These are phyloP conservation scores for Girardia tigrina DNA, from an alignment of 2,888 invertebrate species.

Conservation along the genomic window DNA sequence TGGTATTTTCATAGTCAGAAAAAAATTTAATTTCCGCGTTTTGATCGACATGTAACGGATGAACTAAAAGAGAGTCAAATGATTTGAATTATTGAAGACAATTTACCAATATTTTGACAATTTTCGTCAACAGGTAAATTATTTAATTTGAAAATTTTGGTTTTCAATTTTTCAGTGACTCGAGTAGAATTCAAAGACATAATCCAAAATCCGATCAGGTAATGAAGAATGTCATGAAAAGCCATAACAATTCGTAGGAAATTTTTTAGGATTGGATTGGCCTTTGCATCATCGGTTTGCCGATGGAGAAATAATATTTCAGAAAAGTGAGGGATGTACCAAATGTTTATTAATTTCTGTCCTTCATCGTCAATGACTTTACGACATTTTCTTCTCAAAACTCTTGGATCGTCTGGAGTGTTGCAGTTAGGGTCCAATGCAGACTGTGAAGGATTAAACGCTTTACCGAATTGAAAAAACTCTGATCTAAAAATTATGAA, in stretches of 20 bases:
- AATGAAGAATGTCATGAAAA: slow-evolving; percentile 48
- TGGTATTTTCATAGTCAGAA: background rate
- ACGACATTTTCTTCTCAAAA: slow-evolving; percentile 43
- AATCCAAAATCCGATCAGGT: slow-evolving; percentile 45
- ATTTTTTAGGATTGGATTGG: slow-evolving; percentile 41
- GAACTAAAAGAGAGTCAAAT: background rate
- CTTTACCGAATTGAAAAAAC: background rate
- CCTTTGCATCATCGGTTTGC: slow-evolving; percentile 42
- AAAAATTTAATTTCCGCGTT: background rate
- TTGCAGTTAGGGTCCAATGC: slow-evolving; percentile 40
- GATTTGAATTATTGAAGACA: background rate
- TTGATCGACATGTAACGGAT: background rate
- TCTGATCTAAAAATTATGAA: background rate
- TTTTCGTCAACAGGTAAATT: background rate
- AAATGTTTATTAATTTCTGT: slow-evolving; percentile 45
- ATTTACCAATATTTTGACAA: background rate
- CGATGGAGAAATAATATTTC: slow-evolving; percentile 47
- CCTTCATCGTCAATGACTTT: slow-evolving; percentile 45
- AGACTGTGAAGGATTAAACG: slow-evolving; percentile 39
- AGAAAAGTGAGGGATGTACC: slow-evolving; percentile 49
- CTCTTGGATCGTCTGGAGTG: slow-evolving; percentile 43
- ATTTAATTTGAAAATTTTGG: background rate
- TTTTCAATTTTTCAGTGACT: background rate
- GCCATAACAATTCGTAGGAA: slow-evolving; percentile 43
- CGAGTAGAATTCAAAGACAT: slow-evolving; percentile 41